A percentile compares a stretch with the other conserved stretches of the same genome.
Conservation (phyloP, 2,888 invertebrate genomes). For the Brachyopa scutellaris region DNA sequence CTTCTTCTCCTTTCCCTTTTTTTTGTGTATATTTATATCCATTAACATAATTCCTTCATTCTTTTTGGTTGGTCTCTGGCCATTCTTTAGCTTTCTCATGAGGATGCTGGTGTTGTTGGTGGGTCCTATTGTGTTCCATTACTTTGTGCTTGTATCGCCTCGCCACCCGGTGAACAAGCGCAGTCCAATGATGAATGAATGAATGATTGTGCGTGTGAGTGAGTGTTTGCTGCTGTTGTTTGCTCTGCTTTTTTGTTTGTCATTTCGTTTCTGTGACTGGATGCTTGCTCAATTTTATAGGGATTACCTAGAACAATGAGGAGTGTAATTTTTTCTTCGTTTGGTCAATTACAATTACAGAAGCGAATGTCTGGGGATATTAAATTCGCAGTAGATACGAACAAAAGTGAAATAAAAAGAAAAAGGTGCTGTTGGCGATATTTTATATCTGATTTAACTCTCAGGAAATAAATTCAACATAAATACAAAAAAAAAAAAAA, state of each 20-base stretch:
- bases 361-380: neutral
- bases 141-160: constrained; percentile 1
- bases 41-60: constrained; percentile 34
- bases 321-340: constrained; percentile 8
- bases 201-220: constrained; percentile 32
- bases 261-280: constrained; percentile 11
- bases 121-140: constrained; percentile 22
- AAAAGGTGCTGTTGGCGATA: too few relatives aligned
- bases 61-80: neutral
- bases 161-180: neutral
- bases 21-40: constrained; percentile 24
- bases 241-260: neutral
- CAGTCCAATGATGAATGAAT: constrained; percentile 43
- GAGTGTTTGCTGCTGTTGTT: constrained; percentile 14
- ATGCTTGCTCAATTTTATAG: constrained; percentile 34
- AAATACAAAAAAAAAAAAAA: too few relatives aligned
- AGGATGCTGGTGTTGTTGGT: neutral
- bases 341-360: constrained; percentile 40
- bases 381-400: neutral
- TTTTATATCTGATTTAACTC: too few relatives aligned
- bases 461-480: too few relatives aligned
- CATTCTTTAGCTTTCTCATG: constrained; percentile 9
- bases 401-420: neutral
- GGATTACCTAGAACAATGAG: constrained; percentile 27
- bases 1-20: neutral